Conservation (phyloP, 64 coral and sea anemone genomes). For the Pocillopora damicornis region DNA sequence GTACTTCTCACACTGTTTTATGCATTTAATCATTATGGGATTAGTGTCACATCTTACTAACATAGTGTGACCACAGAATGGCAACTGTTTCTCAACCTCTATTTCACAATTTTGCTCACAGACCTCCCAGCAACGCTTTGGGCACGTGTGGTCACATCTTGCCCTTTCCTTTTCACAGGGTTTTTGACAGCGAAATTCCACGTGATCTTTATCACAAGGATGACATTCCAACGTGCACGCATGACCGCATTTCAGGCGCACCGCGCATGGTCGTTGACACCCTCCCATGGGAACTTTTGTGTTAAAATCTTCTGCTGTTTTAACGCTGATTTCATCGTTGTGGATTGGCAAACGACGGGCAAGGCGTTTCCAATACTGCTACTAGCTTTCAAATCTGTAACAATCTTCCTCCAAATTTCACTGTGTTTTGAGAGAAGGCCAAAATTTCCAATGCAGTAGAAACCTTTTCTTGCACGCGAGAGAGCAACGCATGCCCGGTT, state of each 20-base stretch:
- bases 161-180: conserved; percentile 12
- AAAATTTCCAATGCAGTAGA: too few species aligned
- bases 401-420: too few species aligned
- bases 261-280: conserved; percentile 17
- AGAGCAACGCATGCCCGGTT: too few species aligned
- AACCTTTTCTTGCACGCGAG: too few species aligned
- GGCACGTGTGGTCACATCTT: conserved; percentile 50
- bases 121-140: conserved; percentile 17
- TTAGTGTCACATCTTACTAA: conserved; percentile 8
- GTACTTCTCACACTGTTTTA: conserved; percentile 12
- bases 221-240: conserved; percentile 51
- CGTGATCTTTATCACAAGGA: conserved; percentile 39
- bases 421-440: too few species aligned
- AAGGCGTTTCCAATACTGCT: too few species aligned
- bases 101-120: conserved; percentile 21
- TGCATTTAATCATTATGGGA: background rate
- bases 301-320: too few species aligned
- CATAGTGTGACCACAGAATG: conserved; percentile 35
- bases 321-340: too few species aligned
- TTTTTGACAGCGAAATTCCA: conserved; percentile 27
- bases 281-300: too few species aligned
- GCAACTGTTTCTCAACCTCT: conserved; percentile 37
- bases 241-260: conserved; percentile 75
- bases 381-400: too few species aligned
- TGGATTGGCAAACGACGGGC: too few species aligned